Percentiles rank a stretch among this genome's conserved stretches.
Conservation (phyloP, 2,888 invertebrate species). For the Cosmia trapezina region DNA sequence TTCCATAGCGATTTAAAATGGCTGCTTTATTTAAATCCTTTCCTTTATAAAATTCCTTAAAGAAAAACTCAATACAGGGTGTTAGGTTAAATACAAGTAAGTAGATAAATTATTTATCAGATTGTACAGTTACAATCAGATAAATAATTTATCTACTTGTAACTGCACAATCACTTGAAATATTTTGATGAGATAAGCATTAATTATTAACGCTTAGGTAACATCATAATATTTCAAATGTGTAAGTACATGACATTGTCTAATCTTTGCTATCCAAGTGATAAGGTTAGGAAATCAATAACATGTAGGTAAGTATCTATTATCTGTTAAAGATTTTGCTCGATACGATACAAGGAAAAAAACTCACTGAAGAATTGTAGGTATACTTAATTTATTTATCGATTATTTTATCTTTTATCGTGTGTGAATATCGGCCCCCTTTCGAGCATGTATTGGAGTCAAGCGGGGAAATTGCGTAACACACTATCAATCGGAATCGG, state of each 20-base stretch:
- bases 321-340: slow-evolving; percentile 32
- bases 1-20: too few species aligned
- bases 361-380: neutral
- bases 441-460: neutral
- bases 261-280: slow-evolving; percentile 15
- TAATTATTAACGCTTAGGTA: slow-evolving; percentile 1
- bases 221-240: slow-evolving; percentile 15
- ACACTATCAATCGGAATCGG: too few species aligned
- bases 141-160: too few species aligned
- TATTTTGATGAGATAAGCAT: too few species aligned
- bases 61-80: too few species aligned
- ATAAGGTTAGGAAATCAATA: slow-evolving; percentile 15
- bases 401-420: slow-evolving; percentile 19
- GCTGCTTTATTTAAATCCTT: too few species aligned
- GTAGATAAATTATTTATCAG: too few species aligned
- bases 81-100: too few species aligned
- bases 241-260: slow-evolving; percentile 15
- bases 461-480: too few species aligned
- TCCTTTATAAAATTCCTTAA: too few species aligned
- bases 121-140: too few species aligned
- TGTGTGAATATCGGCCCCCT: slow-evolving; percentile 4
- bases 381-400: slow-evolving; percentile 5
- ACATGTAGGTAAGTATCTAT: slow-evolving; percentile 8
- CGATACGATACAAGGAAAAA: neutral
- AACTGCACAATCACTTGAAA: too few species aligned